These are phyloP conservation scores for Gracilinanus agilis DNA, from an alignment of 2,113 vertebrate species.

Conservation along the genomic window DNA sequence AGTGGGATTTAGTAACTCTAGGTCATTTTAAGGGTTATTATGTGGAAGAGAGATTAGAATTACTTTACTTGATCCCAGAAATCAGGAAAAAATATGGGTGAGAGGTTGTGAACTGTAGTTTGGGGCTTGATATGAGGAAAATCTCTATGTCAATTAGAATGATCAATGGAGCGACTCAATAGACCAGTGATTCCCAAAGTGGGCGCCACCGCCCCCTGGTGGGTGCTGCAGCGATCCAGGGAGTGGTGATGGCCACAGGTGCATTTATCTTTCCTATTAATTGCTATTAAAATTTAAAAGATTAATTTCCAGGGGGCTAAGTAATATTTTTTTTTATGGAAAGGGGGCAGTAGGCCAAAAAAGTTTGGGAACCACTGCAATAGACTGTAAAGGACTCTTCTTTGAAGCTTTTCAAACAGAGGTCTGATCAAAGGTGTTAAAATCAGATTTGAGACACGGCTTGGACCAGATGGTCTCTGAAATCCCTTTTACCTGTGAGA, in stretches of 20 bases:
- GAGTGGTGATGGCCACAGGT: too few species aligned
- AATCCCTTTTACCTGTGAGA: background rate
- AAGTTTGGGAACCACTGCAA: too few species aligned
- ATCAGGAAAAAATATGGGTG: background rate
- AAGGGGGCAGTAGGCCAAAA: too few species aligned
- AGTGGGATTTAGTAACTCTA: background rate
- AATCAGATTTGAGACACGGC: background rate
- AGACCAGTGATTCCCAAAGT: too few species aligned
- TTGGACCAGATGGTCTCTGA: background rate
- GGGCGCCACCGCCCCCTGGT: too few species aligned
- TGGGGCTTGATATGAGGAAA: background rate
- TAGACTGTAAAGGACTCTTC: background rate
- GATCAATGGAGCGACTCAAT: background rate
- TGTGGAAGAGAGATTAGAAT: background rate
- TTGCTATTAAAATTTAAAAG: too few species aligned
- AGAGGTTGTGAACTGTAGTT: background rate
- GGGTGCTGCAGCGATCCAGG: too few species aligned
- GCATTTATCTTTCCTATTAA: too few species aligned
- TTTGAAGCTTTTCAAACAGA: background rate
- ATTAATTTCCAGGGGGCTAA: too few species aligned
- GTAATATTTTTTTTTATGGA: too few species aligned
- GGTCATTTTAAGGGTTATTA: background rate
- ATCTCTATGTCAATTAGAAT: background rate
- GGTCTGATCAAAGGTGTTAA: background rate
- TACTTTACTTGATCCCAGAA: background rate